Evolutionary conservation across 2,888 invertebrate species (phyloP).

Genomic region (Tridacna crocea): DNA sequence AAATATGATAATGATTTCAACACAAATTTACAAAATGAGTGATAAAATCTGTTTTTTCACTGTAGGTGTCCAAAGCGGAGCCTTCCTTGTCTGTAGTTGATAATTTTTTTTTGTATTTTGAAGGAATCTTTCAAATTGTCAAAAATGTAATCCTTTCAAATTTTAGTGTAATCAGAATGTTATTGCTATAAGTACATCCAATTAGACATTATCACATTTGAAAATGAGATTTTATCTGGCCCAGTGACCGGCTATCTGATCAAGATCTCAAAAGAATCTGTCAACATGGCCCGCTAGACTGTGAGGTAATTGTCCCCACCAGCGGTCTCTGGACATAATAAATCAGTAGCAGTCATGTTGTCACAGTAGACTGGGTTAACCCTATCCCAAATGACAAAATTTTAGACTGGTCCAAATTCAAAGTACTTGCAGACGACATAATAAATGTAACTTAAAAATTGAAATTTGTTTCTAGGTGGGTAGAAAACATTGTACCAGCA

Average conservation of each 20-base stretch:
- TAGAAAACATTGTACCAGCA: too few species aligned
- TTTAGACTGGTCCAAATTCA: too few species aligned
- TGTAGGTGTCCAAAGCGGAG: too few species aligned
- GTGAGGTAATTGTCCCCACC: slow-evolving; percentile 54
- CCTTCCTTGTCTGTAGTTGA: too few species aligned
- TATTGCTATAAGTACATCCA: slow-evolving; percentile 18
- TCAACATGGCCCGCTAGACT: slow-evolving; percentile 39
- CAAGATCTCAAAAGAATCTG: slow-evolving; percentile 32
- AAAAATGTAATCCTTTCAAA: slow-evolving; percentile 35
- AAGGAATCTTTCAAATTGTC: slow-evolving; percentile 9
- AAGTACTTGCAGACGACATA: too few species aligned
- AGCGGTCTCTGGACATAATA: slow-evolving; percentile 44
- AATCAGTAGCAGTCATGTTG: slow-evolving; percentile 51
- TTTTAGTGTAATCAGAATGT: slow-evolving; percentile 33
- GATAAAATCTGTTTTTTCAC: too few species aligned
- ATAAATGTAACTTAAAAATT: too few species aligned
- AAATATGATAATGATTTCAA: too few species aligned
- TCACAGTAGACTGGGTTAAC: slow-evolving; percentile 22
- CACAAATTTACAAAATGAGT: too few species aligned
- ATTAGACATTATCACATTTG: slow-evolving; percentile 18
- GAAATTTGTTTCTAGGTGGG: too few species aligned
- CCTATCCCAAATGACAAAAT: too few species aligned
- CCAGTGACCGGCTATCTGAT: slow-evolving; percentile 46
- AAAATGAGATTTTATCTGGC: slow-evolving; percentile 18
- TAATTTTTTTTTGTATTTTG: slow-evolving; percentile 2